Evolutionary conservation across 2,113 vertebrate genomes (phyloP), one percentile per base, ranked within the genome.

Genomic region (Rhineura floridana): DNA sequence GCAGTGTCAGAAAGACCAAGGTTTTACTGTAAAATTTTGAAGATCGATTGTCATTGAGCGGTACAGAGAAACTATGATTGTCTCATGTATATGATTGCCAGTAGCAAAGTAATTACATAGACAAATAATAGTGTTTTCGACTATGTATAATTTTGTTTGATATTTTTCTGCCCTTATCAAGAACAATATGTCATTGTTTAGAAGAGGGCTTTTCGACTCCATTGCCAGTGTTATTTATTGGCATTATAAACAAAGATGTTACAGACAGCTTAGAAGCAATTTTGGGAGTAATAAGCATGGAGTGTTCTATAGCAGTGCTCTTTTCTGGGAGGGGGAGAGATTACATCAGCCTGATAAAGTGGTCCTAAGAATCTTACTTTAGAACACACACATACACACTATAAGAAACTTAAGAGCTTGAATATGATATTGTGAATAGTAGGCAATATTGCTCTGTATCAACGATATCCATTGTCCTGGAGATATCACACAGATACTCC

Each of bases 31-130:
- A 73, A 90, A 89, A 62, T 84, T 93, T 89, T 50, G 87, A 72
- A 48, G 87, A 82, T 69, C 87, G 30, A 75, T 81, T 91, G 1
- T 63, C 50, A 78, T 83, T 90, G 55, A 70, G 30, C 73, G 33
- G 62, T 87, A 88, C 0, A 39, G 52, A 81, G 87, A 80, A 91
- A 76, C 5, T 44, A 44, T 87, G 87, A 52, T 88, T 92, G 91
- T 89, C 55, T 90, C 82, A 87, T 0, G 0, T 50, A 63, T n/a
- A 23, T 52, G 46, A 88, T 83, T 92, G 30, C 87, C 50, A 90
- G 33, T 80, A 90, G 77, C 33, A 91, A 93, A 91, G 92, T 92
- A 89, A 89, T 90, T 89, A 30, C 63, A 85, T 6, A 89, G 86
- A 87, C 0, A 90, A 89, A 72, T 85, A 84, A 25, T 48, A 62